Base-by-base conservation (phyloP, 1,140 invertebrate genomes). In the Aphelenchoides besseyi region DNA sequence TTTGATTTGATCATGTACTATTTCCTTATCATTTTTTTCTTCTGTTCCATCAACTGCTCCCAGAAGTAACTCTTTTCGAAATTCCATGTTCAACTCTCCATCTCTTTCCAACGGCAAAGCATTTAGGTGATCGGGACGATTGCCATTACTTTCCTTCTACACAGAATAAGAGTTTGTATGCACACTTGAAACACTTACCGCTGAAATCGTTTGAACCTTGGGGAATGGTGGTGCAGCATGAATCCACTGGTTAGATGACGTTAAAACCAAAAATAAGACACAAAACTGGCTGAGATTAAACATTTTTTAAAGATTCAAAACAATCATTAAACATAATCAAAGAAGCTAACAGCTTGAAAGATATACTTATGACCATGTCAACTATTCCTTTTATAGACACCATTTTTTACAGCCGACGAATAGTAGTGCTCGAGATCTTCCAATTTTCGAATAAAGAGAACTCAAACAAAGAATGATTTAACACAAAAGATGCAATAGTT, bases 101-200 rank as follows among this genome's bases (percentile, higher is more conserved):
- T 76, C 75, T 28, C 76, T 30, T 67, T 76, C 75, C 9, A 76
- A 30, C 23, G 75, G 76, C 9, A 76, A 63, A 5, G 12, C 75
- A 18, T 76, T 61, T 35, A 76, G 52, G 63, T 76, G 75, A 70
- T 74, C 75, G 2, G 76, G 76, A 16, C 74, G 63, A 53, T 70
- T 69, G 8, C 23, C 32, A 8, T 3, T 32, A 41, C 5, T 41
- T 5, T 41, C 37, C 5, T 41, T 33, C 55, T 59, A 33, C 5
- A 59, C 55, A 18, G 37, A 8, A 41, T 41, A 5, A 41, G 37
- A 41, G n/a, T 41, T 8, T 8, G 5, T 8, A n/a, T 41, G 5
- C 37, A 8, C 37, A 41, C n/a, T 41, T 41, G n/a, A 41, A 8
- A 8, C 32, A 29, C 5, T 59, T 8, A 59, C 5, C 5, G 26